Percentiles rank a stretch among this genome's conserved stretches.
Evolutionary conservation across 1,140 invertebrate genomes (phyloP).

Genomic region (Phymastichus coffea): DNA sequence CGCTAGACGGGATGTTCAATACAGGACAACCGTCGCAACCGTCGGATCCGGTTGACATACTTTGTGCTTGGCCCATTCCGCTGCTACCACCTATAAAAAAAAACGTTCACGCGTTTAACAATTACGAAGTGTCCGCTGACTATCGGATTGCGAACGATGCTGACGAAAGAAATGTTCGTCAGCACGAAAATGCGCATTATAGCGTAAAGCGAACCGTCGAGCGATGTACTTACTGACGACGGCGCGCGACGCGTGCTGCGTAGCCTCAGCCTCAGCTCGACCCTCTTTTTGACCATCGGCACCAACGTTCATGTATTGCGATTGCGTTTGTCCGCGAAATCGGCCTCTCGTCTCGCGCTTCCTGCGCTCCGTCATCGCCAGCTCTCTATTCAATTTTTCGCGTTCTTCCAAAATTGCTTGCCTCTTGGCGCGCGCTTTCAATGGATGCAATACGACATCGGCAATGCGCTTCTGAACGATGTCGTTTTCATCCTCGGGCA

Average conservation of each 20-base stretch:
- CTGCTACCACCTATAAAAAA: slow-evolving; percentile 63
- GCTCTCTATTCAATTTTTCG: slow-evolving; percentile 26
- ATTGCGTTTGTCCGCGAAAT: slow-evolving; percentile 75
- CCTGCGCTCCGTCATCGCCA: slow-evolving; percentile 20
- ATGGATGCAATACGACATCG: slow-evolving; percentile 32
- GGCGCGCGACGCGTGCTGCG: slow-evolving; percentile 68
- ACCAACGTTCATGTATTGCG: slow-evolving; percentile 72
- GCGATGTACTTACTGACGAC: slow-evolving; percentile 72
- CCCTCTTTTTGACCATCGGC: slow-evolving; percentile 61
- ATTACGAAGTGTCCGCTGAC: background rate
- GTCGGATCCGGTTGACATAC: slow-evolving; percentile 56
- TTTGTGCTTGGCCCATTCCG: slow-evolving; percentile 81
- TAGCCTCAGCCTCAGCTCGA: slow-evolving; percentile 76
- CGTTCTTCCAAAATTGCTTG: slow-evolving; percentile 34
- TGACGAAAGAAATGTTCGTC: too few species aligned
- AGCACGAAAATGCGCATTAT: too few species aligned
- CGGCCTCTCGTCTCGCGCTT: slow-evolving; percentile 34
- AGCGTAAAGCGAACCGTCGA: background rate
- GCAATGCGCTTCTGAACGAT: slow-evolving; percentile 31
- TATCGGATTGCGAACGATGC: too few species aligned
- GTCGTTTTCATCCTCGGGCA: slow-evolving; percentile 40
- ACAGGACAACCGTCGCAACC: slow-evolving; percentile 54
- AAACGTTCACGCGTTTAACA: slow-evolving; percentile 5
- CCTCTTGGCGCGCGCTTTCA: slow-evolving; percentile 33
- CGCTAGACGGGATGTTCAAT: too few species aligned